These are phyloP conservation scores for Naja naja DNA, from an alignment of 2,113 vertebrate species.

Conservation along the genomic window DNA sequence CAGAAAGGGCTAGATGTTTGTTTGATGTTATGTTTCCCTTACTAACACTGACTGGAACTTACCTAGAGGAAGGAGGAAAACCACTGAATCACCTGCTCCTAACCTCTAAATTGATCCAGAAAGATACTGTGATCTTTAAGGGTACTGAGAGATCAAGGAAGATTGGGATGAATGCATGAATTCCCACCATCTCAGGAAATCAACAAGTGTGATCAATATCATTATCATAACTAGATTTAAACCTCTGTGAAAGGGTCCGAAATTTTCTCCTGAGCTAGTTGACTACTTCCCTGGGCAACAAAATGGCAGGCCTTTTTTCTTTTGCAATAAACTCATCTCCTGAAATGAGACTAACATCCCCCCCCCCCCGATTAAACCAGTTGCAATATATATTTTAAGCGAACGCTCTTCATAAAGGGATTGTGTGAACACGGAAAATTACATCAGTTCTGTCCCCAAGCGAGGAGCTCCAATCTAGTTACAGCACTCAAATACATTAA, in stretches of 20 bases:
- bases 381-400: background rate
- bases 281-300: background rate
- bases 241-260: background rate
- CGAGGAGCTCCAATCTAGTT: background rate
- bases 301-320: background rate
- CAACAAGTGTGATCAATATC: background rate
- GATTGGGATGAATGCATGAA: background rate
- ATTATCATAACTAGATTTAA: background rate
- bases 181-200: background rate
- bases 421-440: background rate
- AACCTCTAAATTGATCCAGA: background rate
- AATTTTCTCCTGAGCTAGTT: background rate
- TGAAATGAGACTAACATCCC: background rate
- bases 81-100: background rate
- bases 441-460: background rate
- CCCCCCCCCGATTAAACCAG: background rate
- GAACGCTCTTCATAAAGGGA: slow-evolving; percentile 2
- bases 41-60: background rate
- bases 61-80: background rate
- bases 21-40: background rate
- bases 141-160: background rate
- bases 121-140: background rate
- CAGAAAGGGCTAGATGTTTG: background rate
- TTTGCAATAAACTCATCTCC: background rate
- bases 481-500: background rate